Base-by-base conservation (phyloP, 53 echinoderm and acorn worm species). In the Astropecten irregularis region DNA sequence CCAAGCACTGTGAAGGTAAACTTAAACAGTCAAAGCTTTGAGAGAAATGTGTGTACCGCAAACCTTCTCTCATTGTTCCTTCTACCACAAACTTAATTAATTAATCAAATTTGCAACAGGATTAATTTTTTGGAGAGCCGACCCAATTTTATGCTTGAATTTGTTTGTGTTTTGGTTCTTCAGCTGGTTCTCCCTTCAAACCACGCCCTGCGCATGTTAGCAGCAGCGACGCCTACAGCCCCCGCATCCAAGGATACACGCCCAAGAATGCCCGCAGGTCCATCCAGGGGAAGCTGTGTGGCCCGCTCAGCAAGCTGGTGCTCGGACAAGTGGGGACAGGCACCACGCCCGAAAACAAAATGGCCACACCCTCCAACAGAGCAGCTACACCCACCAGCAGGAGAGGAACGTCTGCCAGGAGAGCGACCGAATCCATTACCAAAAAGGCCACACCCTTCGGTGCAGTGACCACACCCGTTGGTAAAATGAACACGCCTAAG, bases 1-100 rank as follows among this genome's bases (percentile, higher is more conserved):
- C 76, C 50, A 39, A 67, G 9, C 92, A 90, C 25, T 92, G 95
- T 83, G 71, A 84, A 88, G 95, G 95, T 91, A 83, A 32, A 11
- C 5, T 1, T 3, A 7, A 4, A 3, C 11, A n/a, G 3, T 5
- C 66, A 66, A n/a, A 9, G 9, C 8, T 66, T 10, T 27, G 26
- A 66, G n/a, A 66, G 30, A 30, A 8, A 34, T 27, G 6, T 9
- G 66, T 5, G 7, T 23, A n/a, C 32, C 7, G 6, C 8, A 26
- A 19, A 19, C 9, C n/a, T 8, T 9, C n/a, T n/a, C n/a, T n/a
- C n/a, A n/a, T n/a, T n/a, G n/a, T n/a, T n/a, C n/a, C n/a, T n/a
- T n/a, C n/a, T n/a, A n/a, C n/a, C n/a, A n/a, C n/a, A n/a, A n/a
- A n/a, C n/a, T n/a, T n/a, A n/a, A n/a, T n/a, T n/a, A n/a, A n/a